Evolutionary conservation across 1,140 invertebrate species (phyloP), one percentile per base, ranked within the genome.

Genomic region (Aphis gossypii): DNA sequence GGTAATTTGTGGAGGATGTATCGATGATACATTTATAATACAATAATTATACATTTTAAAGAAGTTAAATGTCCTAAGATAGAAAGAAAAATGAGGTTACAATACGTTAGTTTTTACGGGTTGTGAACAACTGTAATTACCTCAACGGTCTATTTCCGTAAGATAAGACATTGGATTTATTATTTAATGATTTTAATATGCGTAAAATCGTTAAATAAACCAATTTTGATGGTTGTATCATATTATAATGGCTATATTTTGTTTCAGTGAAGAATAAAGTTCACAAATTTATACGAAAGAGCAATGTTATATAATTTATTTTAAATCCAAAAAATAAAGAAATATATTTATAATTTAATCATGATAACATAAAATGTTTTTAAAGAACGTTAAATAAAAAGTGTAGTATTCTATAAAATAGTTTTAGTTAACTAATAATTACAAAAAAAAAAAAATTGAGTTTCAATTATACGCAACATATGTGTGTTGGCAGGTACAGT

Each of bases 111-210:
- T 46, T 46, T 54, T 89, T 54, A 89, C 48, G n/a, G 48, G 87
- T 9, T 9, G 48, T 35, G 20, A 54, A 89, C 35, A 25, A 54
- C 48, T 9, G 48, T 89, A 38, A 89, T 89, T 54, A 48, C 48
- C n/a, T 54, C 87, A 89, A 89, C 87, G 87, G 87, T 89, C 87
- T 89, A 54, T 54, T 89, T 89, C 87, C 87, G n/a, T 54, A 38
- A 7, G 46, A 48, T 87, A 25, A 46, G 44, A 38, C 38, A 41
- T 48, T 51, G 6, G 18, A 87, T 51, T 14, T 87, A 46, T 87
- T 87, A 87, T 87, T 87, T 87, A 48, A 87, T 48, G 86, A 48
- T 23, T 51, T 35, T 51, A 35, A 87, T 48, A 21, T 46, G 86
- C 46, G n/a, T 48, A n/a, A 87, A 87, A 51, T 48, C 35, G 82